Base-by-base conservation (phyloP, 2,888 invertebrate species). In the Spodoptera picta region DNA sequence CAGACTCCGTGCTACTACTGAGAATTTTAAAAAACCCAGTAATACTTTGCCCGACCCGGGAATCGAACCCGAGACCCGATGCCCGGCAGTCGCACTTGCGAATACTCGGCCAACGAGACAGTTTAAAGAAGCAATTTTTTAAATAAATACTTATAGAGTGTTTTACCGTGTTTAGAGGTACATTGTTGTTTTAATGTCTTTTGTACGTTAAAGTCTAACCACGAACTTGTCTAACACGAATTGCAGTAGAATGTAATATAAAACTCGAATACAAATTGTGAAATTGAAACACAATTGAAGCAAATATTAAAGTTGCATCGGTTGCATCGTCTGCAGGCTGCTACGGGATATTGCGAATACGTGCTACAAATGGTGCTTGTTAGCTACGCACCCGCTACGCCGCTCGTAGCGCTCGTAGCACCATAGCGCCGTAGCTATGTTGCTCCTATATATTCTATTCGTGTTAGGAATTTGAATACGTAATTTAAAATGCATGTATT, bases 281-380 rank as follows among this genome's bases (percentile, higher is more conserved):
- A 66, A 76, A 76, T 76, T 79, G 75, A 67, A 80, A 69, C 68
- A 78, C 79, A 80, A 80, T 76, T 66, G 76, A 65, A 72, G 57
- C 72, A 71, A 74, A 72, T 80, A 70, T 77, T 65, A 75, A 70
- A 79, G 73, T 66, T 69, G 64, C 65, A 74, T 71, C 65, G 65
- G 67, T 47, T 62, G 54, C 62, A 55, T 67, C 73, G 74, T 66
- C 69, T 80, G 79, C 73, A 72, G 27, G 57, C 69, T 69, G 73
- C 76, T 69, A 66, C 70, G 76, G 60, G 76, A 80, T 80, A 80
- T 80, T 75, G 79, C 78, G 60, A 70, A 74, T 79, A 79, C 79
- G 80, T 79, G 79, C 71, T 77, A 65, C 79, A 68, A 77, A 77
- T 68, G 66, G 55, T 53, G 72, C 72, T 72, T 74, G 78, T 71